These are phyloP conservation scores for Ooceraea biroi DNA, from an alignment of 1,140 invertebrate species.

Conservation along the genomic window DNA sequence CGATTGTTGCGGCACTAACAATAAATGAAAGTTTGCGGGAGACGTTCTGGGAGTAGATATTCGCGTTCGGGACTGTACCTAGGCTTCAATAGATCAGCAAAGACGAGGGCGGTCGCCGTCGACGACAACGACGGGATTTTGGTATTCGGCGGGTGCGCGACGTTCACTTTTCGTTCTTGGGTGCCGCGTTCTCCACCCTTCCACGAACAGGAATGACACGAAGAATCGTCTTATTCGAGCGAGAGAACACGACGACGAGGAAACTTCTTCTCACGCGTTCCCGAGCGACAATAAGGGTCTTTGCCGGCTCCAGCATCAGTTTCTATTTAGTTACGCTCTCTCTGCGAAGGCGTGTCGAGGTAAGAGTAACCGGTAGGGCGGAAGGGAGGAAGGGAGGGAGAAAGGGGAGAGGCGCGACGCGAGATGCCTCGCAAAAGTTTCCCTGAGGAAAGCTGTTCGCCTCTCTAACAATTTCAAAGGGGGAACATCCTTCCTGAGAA, in stretches of 20 bases:
- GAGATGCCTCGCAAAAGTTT: slow-evolving; percentile 74
- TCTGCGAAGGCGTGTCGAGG: slow-evolving; percentile 72
- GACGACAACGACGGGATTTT: slow-evolving; percentile 67
- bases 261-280: slow-evolving; percentile 78
- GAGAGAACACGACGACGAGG: slow-evolving; percentile 74
- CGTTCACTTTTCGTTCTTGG: slow-evolving; percentile 80
- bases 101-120: slow-evolving; percentile 28
- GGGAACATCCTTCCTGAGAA: slow-evolving; percentile 75
- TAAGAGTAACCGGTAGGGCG: slow-evolving; percentile 74
- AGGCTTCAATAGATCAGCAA: slow-evolving; percentile 48
- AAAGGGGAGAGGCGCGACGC: slow-evolving; percentile 49
- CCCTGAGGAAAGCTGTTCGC: slow-evolving; percentile 71
- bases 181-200: slow-evolving; percentile 34
- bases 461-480: slow-evolving; percentile 75
- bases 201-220: slow-evolving; percentile 75
- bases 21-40: slow-evolving; percentile 24
- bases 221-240: slow-evolving; percentile 83
- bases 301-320: slow-evolving; percentile 75
- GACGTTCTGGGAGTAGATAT: slow-evolving; percentile 4
- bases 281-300: slow-evolving; percentile 80
- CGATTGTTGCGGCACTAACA: slow-evolving; percentile 19
- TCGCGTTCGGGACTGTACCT: slow-evolving; percentile 3
- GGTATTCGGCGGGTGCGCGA: slow-evolving; percentile 79
- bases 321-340: slow-evolving; percentile 81
- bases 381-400: slow-evolving; percentile 7